A percentile compares a stretch with the other conserved stretches of the same genome.
phyloP scores from a whole-genome alignment of 2,797 vertebrate species.

The Myotis planiceps region DNA sequence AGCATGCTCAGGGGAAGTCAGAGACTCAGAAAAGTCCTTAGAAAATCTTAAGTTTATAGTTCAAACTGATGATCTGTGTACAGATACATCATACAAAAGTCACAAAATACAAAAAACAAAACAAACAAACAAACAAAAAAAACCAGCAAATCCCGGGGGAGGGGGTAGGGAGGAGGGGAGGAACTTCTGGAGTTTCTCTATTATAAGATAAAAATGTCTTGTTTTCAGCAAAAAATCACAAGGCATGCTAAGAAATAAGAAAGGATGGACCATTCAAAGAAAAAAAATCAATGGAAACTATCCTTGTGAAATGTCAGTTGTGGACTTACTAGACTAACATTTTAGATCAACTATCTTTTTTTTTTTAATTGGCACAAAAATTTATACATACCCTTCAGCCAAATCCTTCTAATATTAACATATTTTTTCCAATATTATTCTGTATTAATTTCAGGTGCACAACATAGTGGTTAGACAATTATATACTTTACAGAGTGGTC shows the following conservation, averaged over 20 bases:
- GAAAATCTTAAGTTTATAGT: neutral
- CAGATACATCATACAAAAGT: neutral
- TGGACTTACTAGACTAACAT: neutral
- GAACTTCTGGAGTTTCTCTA: neutral
- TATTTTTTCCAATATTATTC: no score
- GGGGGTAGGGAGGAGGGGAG: neutral
- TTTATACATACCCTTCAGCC: no score
- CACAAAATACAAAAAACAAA: neutral
- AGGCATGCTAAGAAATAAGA: neutral
- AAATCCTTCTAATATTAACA: no score
- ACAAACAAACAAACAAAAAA: neutral
- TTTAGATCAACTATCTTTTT: neutral
- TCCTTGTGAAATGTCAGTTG: neutral
- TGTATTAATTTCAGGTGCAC: no score
- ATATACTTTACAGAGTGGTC: no score
- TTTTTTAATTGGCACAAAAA: no score
- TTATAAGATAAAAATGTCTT: neutral
- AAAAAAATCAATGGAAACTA: neutral
- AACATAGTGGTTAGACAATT: no score
- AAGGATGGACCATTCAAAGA: neutral
- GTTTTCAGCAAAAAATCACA: neutral
- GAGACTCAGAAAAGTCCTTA: neutral
- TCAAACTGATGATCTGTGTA: neutral
- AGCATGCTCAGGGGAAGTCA: neutral
- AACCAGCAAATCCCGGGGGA: neutral